Evolutionary conservation across 2,888 invertebrate species (phyloP).

Genomic region (Pediacus dermestoides): DNA sequence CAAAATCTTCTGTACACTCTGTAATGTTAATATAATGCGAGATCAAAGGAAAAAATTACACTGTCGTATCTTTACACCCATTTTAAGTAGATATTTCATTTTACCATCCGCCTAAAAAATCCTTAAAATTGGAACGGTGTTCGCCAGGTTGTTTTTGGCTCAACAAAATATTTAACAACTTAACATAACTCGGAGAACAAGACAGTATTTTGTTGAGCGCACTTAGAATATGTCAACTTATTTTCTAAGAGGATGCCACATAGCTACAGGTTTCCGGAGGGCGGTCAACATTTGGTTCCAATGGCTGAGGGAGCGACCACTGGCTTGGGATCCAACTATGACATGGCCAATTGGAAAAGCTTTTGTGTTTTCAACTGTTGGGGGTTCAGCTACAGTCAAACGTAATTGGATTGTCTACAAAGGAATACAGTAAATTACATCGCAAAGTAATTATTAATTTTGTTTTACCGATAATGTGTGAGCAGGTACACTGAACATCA

Average conservation of each 20-base stretch:
- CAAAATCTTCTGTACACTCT: too few species aligned
- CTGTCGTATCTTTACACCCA: too few species aligned
- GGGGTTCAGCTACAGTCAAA: conserved; percentile 59
- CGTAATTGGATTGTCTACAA: conserved; percentile 69
- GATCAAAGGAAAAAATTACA: too few species aligned
- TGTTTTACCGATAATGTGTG: conserved; percentile 61
- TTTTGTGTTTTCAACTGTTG: conserved; percentile 51
- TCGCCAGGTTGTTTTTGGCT: not conserved
- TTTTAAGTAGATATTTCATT: too few species aligned
- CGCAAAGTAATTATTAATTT: not conserved
- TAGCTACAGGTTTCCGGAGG: conserved; percentile 73
- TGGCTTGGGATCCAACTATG: conserved; percentile 69
- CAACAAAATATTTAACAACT: too few species aligned
- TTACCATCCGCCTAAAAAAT: too few species aligned
- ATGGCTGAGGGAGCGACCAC: conserved; percentile 70
- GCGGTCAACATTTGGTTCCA: conserved; percentile 84
- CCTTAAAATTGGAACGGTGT: too few species aligned
- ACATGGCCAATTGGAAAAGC: conserved; percentile 74
- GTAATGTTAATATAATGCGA: too few species aligned
- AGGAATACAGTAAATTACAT: not conserved
- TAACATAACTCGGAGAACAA: too few species aligned
- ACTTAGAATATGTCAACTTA: conserved; percentile 26
- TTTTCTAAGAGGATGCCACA: conserved; percentile 76
- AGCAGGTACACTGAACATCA: conserved; percentile 78
- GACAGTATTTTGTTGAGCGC: too few species aligned